These are phyloP conservation scores for Andrena flavipes DNA, from an alignment of 2,888 invertebrate species.

Conservation along the genomic window DNA sequence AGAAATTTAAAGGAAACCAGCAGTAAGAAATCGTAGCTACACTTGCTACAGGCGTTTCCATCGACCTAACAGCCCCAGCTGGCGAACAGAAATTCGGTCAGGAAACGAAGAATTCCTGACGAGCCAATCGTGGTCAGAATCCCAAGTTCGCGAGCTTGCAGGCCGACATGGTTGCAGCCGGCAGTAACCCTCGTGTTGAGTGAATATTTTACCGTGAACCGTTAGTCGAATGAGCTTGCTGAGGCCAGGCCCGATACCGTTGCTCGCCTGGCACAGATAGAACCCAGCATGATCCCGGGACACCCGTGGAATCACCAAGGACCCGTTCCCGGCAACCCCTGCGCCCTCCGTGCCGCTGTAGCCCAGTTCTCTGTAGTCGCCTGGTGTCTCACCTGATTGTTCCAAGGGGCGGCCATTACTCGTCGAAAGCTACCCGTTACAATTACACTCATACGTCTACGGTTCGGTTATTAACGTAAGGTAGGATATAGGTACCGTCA, in stretches of 20 bases:
- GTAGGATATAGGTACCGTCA: background rate
- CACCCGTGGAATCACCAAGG: slow-evolving; percentile 86
- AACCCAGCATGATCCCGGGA: slow-evolving; percentile 86
- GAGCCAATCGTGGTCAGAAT: slow-evolving; percentile 41
- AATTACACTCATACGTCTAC: slow-evolving; percentile 20
- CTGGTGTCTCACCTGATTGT: slow-evolving; percentile 83
- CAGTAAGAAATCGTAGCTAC: background rate
- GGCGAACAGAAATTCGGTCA: slow-evolving; percentile 41
- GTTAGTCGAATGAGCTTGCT: slow-evolving; percentile 88
- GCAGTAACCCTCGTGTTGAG: slow-evolving; percentile 57
- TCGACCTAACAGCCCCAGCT: background rate
- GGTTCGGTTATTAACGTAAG: slow-evolving; percentile 4
- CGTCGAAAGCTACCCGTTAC: slow-evolving; percentile 27
- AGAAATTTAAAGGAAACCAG: background rate
- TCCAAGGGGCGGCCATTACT: slow-evolving; percentile 40
- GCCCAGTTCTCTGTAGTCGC: slow-evolving; percentile 86
- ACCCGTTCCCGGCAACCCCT: slow-evolving; percentile 85
- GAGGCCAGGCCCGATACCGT: slow-evolving; percentile 88
- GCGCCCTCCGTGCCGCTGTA: slow-evolving; percentile 83
- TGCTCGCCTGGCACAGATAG: slow-evolving; percentile 88
- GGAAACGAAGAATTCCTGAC: slow-evolving; percentile 47
- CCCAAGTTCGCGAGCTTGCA: slow-evolving; percentile 34
- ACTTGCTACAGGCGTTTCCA: slow-evolving; percentile 2
- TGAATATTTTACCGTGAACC: slow-evolving; percentile 87
- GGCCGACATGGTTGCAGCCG: slow-evolving; percentile 44